Percentiles rank a stretch among this genome's conserved stretches.
Evolutionary conservation across 2,113 vertebrate genomes (phyloP).

Genomic region (Donacobius atricapilla): DNA sequence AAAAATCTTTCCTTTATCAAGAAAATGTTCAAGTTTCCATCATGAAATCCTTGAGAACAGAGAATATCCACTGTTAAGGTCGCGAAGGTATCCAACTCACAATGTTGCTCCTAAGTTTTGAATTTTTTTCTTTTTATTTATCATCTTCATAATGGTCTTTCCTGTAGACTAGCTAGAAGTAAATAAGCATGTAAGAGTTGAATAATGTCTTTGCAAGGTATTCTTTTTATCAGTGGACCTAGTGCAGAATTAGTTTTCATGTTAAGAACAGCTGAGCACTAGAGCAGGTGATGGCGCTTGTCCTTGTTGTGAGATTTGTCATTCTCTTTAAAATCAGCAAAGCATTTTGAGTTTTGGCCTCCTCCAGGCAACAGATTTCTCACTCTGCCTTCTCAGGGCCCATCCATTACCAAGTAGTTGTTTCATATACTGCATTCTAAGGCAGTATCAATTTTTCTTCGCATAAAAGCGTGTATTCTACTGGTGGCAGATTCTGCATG

Average conservation of each 20-base stretch:
- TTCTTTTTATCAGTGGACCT: neutral
- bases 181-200: neutral
- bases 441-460: neutral
- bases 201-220: neutral
- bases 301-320: neutral
- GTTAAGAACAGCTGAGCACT: neutral
- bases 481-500: neutral
- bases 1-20: neutral
- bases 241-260: neutral
- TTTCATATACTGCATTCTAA: neutral
- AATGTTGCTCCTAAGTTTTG: neutral
- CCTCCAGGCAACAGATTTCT: neutral
- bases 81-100: neutral
- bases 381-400: neutral
- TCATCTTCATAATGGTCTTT: neutral
- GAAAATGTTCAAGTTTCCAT: neutral
- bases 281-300: fast-evolving
- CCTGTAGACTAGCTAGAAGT: neutral
- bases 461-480: neutral
- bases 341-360: neutral
- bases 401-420: neutral
- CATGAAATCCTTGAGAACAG: neutral
- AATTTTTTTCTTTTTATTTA: neutral
- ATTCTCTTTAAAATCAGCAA: neutral
- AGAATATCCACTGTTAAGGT: neutral